phyloP scores from a whole-genome alignment of 2,888 invertebrate species.

The Nephrotoma appendiculata region DNA sequence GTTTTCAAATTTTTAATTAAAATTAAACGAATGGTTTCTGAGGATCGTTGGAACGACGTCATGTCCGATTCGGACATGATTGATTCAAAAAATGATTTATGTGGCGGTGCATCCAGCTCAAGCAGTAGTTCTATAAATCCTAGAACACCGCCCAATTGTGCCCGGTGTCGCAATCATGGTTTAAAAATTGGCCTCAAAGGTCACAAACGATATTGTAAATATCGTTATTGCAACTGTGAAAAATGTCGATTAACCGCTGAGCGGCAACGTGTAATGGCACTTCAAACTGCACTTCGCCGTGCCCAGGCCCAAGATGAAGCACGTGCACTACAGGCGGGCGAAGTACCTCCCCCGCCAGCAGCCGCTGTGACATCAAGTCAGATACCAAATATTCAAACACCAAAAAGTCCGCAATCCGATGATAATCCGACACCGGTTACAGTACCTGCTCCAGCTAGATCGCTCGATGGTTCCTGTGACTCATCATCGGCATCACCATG shows the following conservation, averaged over 20 bases:
- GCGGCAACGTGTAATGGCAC: conserved; percentile 78
- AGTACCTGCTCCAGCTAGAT: conserved; percentile 31
- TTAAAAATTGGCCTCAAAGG: conserved; percentile 77
- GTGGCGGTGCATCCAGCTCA: conserved; percentile 34
- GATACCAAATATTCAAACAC: conserved; percentile 3
- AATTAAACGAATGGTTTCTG: conserved; percentile 25
- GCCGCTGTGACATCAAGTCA: conserved; percentile 26
- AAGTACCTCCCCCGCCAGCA: conserved; percentile 30
- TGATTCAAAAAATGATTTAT: conserved; percentile 37
- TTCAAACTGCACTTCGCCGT: conserved; percentile 67
- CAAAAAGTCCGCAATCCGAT: conserved; percentile 16
- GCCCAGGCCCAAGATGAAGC: conserved; percentile 78
- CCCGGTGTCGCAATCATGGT: conserved; percentile 84
- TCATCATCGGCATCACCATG: conserved; percentile 47
- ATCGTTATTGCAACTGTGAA: conserved; percentile 68
- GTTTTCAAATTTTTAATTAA: background rate
- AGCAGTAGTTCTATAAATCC: conserved; percentile 46
- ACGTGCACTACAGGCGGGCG: conserved; percentile 36
- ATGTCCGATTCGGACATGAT: conserved; percentile 39
- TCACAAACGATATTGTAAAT: conserved; percentile 85
- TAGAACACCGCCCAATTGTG: conserved; percentile 81
- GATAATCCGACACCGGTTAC: conserved; percentile 27
- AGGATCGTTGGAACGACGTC: conserved; percentile 29
- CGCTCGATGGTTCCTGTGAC: conserved; percentile 36
- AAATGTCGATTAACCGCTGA: conserved; percentile 79